Conservation (phyloP, 2,113 vertebrate species). For the Natator depressus region DNA sequence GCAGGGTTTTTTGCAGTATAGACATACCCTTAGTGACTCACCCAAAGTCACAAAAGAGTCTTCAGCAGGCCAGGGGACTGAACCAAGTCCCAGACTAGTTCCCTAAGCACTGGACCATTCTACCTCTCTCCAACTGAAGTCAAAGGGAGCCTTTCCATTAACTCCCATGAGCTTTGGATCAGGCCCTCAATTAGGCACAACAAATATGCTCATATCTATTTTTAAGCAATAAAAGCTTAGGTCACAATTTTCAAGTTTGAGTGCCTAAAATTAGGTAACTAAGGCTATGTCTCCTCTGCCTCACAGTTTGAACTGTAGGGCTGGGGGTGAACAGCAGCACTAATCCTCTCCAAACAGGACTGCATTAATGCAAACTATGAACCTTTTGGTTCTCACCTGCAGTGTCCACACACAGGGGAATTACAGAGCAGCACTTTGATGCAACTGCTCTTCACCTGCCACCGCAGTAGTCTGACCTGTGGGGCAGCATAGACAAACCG, state of each 20-base stretch:
- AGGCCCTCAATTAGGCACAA: not conserved
- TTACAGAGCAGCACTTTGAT: not conserved
- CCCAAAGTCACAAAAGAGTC: not conserved
- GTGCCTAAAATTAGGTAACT: not conserved
- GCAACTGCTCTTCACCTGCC: not conserved
- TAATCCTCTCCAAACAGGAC: not conserved
- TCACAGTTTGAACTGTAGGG: not conserved
- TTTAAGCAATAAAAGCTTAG: not conserved
- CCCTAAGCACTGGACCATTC: not conserved
- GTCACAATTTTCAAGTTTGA: not conserved
- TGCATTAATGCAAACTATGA: not conserved
- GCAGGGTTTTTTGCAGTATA: not conserved
- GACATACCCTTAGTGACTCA: not conserved
- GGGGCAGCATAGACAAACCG: not conserved
- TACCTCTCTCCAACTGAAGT: not conserved
- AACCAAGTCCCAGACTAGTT: not conserved
- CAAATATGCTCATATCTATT: not conserved
- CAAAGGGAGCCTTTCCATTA: not conserved
- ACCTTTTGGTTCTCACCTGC: not conserved
- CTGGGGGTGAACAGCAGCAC: not conserved
- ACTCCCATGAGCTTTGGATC: not conserved
- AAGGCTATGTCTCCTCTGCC: not conserved
- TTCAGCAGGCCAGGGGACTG: not conserved
- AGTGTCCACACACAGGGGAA: not conserved
- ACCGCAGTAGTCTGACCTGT: not conserved